Base-by-base conservation (phyloP, 1,140 invertebrate genomes). In the Sweltsa coloradensis region DNA sequence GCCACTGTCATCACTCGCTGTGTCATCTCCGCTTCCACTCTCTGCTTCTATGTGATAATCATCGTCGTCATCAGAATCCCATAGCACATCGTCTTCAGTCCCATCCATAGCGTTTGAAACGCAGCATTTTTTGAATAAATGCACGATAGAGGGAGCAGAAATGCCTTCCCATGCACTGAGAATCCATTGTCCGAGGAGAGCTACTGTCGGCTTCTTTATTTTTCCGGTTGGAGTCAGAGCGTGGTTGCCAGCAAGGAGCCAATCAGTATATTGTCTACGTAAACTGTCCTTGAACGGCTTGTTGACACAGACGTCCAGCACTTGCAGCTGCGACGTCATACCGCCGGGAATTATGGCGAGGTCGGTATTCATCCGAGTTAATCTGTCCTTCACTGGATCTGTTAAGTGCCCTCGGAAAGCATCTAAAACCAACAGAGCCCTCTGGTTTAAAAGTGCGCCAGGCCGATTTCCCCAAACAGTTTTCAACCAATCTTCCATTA, bases 281-380 rank as follows among this genome's bases (percentile, higher is more conserved):
- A 37, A 13, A 13, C 21, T 18, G 31, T 43, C 29, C 19, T 46
- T 46, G 29, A 46, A 46, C 11, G 29, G 44, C 31, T 46, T 46
- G 44, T 46, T 46, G 19, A 46, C 31, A 19, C 6, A 18, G 5
- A 46, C 44, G 39, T 46, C 44, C 6, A 59, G 47, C 16, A 55
- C 57, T 24, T 64, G 60, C 3, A 61, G 41, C 16, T 54, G 48
- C 3, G 29, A 37, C 9, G 53, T 61, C 21, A 56, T 43, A 11
- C 53, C 54, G 25, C 42, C 54, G 3, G 55, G 55, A n/a, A 55
- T 31, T 31, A n/a, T n/a, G n/a, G n/a, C n/a, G n/a, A n/a, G n/a
- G n/a, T n/a, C n/a, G n/a, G n/a, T n/a, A n/a, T n/a, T n/a, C n/a
- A n/a, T n/a, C n/a, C n/a, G n/a, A n/a, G n/a, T n/a, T n/a, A n/a